Conservation (phyloP, 2,113 vertebrate genomes). For the Agelaius phoeniceus region DNA sequence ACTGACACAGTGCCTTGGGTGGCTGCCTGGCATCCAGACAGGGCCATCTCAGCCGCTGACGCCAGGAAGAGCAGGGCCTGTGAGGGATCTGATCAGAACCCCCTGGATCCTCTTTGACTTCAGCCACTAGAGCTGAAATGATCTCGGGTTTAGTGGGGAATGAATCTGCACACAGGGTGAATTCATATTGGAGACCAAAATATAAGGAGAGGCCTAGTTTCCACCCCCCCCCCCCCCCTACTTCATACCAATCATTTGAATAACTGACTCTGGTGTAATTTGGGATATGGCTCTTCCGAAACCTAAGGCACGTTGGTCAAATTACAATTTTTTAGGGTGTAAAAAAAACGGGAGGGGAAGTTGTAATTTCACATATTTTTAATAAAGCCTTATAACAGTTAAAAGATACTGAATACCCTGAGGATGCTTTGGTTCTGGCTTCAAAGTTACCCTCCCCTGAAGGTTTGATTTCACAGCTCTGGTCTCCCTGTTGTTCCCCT, state of each 20-base stretch:
- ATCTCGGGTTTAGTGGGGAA: not conserved
- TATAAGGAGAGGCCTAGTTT: not conserved
- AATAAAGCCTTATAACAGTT: not conserved
- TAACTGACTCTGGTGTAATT: not conserved
- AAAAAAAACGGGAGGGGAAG: rapidly evolving
- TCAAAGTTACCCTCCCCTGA: too few species aligned
- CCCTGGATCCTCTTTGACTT: not conserved
- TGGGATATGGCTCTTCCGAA: too few species aligned
- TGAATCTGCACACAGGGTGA: not conserved
- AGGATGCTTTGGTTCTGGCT: too few species aligned
- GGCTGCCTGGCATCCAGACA: not conserved
- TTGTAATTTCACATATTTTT: not conserved
- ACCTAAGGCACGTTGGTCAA: too few species aligned
- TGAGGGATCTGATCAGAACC: not conserved
- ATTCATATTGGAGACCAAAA: not conserved
- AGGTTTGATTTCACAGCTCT: not conserved
- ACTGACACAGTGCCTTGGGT: not conserved
- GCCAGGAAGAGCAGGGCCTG: not conserved
- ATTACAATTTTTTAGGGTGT: too few species aligned
- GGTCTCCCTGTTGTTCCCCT: not conserved
- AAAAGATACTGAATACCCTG: too few species aligned
- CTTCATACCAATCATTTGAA: not conserved
- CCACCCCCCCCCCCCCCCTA: too few species aligned
- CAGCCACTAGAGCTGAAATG: not conserved
- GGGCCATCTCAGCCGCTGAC: not conserved